These are phyloP conservation scores for Amphipyra berbera DNA, from an alignment of 2,888 invertebrate genomes.

Conservation along the genomic window DNA sequence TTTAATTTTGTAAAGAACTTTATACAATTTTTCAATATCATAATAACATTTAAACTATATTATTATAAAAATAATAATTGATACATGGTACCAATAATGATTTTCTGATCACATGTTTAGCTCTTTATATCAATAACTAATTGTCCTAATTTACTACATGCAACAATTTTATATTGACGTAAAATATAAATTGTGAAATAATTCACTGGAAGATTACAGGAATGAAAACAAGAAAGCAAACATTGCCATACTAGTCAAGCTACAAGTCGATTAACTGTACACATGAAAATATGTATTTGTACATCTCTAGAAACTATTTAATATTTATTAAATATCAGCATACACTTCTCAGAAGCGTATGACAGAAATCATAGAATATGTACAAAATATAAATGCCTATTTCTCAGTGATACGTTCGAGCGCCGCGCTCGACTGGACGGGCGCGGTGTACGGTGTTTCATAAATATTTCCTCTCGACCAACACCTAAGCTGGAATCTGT, in stretches of 20 bases:
- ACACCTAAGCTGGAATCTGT: constrained; percentile 13
- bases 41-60: constrained; percentile 42
- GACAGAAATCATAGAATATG: constrained; percentile 55
- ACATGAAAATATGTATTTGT: constrained; percentile 65
- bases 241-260: constrained; percentile 51
- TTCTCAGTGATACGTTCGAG: constrained; percentile 37
- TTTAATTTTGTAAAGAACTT: constrained; percentile 39
- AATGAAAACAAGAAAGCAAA: constrained; percentile 43
- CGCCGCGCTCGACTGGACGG: constrained; percentile 14
- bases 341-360: constrained; percentile 82
- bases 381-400: constrained; percentile 70
- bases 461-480: constrained; percentile 23
- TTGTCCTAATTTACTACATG: constrained; percentile 45
- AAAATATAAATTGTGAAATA: constrained; percentile 37
- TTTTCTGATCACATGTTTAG: constrained; percentile 67
- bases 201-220: constrained; percentile 49
- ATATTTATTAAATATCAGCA: constrained; percentile 66
- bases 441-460: constrained; percentile 8
- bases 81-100: constrained; percentile 81
- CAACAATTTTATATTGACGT: constrained; percentile 9
- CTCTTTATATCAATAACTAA: constrained; percentile 47
- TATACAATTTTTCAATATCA: constrained; percentile 27
- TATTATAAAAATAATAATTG: constrained; percentile 60
- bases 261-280: constrained; percentile 53
- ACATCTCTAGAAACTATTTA: constrained; percentile 67